These are phyloP conservation scores for Cheilosia impressa DNA, from an alignment of 2,888 invertebrate species.

Conservation along the genomic window DNA sequence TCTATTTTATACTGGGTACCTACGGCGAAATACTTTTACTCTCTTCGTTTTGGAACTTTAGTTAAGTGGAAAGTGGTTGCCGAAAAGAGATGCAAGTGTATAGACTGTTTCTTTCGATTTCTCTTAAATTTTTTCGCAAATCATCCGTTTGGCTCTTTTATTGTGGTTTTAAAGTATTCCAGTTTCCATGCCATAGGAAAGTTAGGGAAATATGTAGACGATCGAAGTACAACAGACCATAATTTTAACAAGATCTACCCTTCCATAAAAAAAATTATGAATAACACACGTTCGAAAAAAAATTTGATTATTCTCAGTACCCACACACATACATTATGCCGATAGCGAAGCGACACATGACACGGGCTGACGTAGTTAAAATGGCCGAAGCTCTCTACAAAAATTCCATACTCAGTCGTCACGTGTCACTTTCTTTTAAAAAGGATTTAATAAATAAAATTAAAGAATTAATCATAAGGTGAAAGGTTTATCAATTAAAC, in stretches of 20 bases:
- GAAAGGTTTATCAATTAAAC: conserved; percentile 4
- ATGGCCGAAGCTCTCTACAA: conserved; percentile 50
- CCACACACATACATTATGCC: too few species aligned
- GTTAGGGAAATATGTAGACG: too few species aligned
- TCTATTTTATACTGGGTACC: conserved; percentile 25
- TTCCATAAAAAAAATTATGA: too few species aligned
- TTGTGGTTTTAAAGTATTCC: too few species aligned
- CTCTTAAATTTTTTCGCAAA: background rate
- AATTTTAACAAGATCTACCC: too few species aligned
- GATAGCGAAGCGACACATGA: conserved; percentile 13
- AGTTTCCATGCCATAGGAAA: too few species aligned
- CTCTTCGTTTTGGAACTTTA: background rate
- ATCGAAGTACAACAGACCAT: too few species aligned
- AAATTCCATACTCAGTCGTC: conserved; percentile 24
- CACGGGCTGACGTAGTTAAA: conserved; percentile 29
- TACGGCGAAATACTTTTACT: background rate
- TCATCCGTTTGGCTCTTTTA: too few species aligned
- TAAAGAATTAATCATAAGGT: background rate
- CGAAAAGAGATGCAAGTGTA: background rate
- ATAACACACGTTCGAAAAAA: too few species aligned
- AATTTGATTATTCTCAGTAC: too few species aligned
- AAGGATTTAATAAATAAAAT: background rate
- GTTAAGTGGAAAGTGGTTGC: background rate
- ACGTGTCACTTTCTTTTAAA: conserved; percentile 43
- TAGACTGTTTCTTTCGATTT: background rate